These are phyloP conservation scores for Meiosimyza decipiens DNA, from an alignment of 2,888 invertebrate species.

Conservation along the genomic window DNA sequence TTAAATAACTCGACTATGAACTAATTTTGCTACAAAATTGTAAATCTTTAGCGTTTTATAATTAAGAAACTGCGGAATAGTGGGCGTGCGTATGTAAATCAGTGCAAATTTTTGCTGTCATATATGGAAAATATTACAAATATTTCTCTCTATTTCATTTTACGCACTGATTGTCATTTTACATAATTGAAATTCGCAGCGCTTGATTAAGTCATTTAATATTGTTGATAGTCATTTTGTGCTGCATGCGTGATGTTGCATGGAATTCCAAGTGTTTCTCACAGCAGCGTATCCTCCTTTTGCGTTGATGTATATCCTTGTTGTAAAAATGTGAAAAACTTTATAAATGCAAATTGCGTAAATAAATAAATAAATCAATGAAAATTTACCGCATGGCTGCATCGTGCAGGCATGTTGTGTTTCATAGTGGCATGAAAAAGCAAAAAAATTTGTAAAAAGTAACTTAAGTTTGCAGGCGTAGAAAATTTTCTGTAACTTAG, in stretches of 20 bases:
- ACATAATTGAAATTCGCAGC: background rate
- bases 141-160: no score
- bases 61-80: no score
- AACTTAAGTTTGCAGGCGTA: background rate
- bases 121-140: no score
- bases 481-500: no score
- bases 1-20: no score
- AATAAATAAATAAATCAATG: slow-evolving; percentile 26
- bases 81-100: no score
- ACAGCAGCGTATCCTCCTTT: background rate
- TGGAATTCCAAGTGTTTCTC: background rate
- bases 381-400: background rate
- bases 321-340: background rate
- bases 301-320: background rate
- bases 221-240: background rate
- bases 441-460: background rate
- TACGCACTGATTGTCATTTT: no score
- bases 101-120: no score
- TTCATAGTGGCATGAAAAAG: background rate
- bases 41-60: no score
- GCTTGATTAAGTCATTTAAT: slow-evolving; percentile 19
- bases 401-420: background rate
- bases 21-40: no score
- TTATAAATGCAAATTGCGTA: slow-evolving; percentile 24
- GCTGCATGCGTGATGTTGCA: no score